Evolutionary conservation across 2,888 invertebrate species (phyloP), one percentile per base, ranked within the genome.

Genomic region (Machimus rusticus): DNA sequence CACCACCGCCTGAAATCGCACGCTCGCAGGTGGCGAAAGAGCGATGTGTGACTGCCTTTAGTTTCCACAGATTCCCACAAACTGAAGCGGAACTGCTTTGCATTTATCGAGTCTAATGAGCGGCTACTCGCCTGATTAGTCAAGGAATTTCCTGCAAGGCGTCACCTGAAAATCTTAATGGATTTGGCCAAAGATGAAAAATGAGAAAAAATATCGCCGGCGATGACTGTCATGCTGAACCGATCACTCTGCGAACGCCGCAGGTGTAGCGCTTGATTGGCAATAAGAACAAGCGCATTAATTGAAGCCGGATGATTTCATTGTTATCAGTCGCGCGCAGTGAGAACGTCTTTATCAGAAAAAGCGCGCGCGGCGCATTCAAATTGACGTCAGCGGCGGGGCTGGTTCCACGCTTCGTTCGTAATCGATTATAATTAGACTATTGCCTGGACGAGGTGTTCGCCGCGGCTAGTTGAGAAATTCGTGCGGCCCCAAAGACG

Each of bases 71-170:
- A 86, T 86, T 86, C 86, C 76, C 86, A 86, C 66, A 86, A 86
- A 86, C 51, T 86, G 86, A 86, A 86, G 76, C 86, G 86, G 86
- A 86, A 86, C 86, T 86, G 51, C 46, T 86, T 86, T 51, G 74
- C 76, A 86, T 86, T 86, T 76, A 86, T 86, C 46, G 55, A 51
- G 37, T 77, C 28, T 86, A 86, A 86, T 86, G 86, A 77, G 55
- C 19, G 76, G 55, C 77, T 77, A 55, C 76, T 28, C 19, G 8
- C 55, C 55, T 55, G 55, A 85, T 85, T 85, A 82, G 82, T 82
- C 82, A 82, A 82, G 82, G 82, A 82, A 82, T 82, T 82, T 82
- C 82, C 82, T 82, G 66, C 55, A 82, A 82, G 82, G 82, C 82
- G 82, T 82, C 82, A 82, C 66, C 82, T 82, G 82, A 57, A 82